Evolutionary conservation across 1,140 invertebrate genomes (phyloP).

Genomic region (Aporrectodea caliginosa): DNA sequence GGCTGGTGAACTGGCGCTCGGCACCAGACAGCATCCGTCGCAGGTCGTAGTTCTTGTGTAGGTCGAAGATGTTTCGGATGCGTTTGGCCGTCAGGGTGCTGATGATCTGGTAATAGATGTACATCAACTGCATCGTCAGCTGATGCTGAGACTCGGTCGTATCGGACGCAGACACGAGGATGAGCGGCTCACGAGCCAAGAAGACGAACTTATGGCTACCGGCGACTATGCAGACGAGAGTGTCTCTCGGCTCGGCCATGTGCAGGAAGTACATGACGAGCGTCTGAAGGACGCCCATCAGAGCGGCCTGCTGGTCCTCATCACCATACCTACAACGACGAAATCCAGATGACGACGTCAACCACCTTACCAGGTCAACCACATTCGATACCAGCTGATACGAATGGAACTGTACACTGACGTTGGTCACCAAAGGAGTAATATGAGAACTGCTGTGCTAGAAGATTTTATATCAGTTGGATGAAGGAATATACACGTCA

Average conservation of each 20-base stretch:
- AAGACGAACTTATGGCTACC: conserved; percentile 86
- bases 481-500: no score
- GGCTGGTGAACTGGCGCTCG: conserved; percentile 84
- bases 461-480: no score
- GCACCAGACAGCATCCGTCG: conserved; percentile 76
- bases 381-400: no score
- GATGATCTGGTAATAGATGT: conserved; percentile 58
- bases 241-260: conserved; percentile 52
- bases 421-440: no score
- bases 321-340: conserved; percentile 82
- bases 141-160: conserved; percentile 70
- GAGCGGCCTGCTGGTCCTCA: conserved; percentile 87
- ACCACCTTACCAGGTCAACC: no score
- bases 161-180: conserved; percentile 75
- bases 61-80: conserved; percentile 75
- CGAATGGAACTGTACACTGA: no score
- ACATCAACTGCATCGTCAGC: conserved; percentile 79
- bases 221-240: conserved; percentile 76
- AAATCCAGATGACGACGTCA: no score
- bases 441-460: no score
- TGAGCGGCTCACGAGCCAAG: conserved; percentile 77
- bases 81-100: conserved; percentile 77
- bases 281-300: conserved; percentile 93
- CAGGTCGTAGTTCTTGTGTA: conserved; percentile 83
- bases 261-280: conserved; percentile 60